These are phyloP conservation scores for Drosophila jambulina DNA, from an alignment of 1,140 invertebrate genomes.

Conservation along the genomic window DNA sequence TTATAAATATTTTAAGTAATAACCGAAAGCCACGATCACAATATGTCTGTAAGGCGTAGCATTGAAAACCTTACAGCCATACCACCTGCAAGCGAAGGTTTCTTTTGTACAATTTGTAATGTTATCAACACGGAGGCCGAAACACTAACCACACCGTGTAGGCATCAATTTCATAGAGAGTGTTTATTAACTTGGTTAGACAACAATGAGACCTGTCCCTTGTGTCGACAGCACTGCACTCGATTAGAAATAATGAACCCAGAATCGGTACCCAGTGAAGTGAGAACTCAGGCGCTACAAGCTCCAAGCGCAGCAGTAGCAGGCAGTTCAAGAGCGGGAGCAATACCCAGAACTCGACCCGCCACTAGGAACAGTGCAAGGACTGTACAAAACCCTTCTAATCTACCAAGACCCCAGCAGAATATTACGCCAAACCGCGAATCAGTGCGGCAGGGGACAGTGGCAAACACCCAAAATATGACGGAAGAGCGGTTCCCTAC, in stretches of 20 bases:
- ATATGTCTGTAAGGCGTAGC: constrained; percentile 1
- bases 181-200: too few relatives aligned
- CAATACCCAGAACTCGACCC: neutral
- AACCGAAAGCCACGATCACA: neutral
- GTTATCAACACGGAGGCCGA: neutral
- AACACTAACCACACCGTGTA: neutral
- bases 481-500: neutral
- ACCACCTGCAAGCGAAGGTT: neutral
- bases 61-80: neutral
- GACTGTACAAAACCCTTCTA: neutral
- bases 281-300: too few relatives aligned
- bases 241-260: too few relatives aligned
- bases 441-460: neutral
- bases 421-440: neutral
- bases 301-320: too few relatives aligned
- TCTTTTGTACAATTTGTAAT: constrained; percentile 4
- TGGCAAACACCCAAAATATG: neutral
- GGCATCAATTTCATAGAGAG: too few relatives aligned
- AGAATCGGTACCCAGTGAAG: too few relatives aligned
- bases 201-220: too few relatives aligned
- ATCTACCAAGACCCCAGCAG: neutral
- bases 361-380: neutral
- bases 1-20: neutral
- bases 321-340: neutral
- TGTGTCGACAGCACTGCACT: too few relatives aligned